phyloP scores from a whole-genome alignment of 2,797 vertebrate species.

The Paguma larvata region DNA sequence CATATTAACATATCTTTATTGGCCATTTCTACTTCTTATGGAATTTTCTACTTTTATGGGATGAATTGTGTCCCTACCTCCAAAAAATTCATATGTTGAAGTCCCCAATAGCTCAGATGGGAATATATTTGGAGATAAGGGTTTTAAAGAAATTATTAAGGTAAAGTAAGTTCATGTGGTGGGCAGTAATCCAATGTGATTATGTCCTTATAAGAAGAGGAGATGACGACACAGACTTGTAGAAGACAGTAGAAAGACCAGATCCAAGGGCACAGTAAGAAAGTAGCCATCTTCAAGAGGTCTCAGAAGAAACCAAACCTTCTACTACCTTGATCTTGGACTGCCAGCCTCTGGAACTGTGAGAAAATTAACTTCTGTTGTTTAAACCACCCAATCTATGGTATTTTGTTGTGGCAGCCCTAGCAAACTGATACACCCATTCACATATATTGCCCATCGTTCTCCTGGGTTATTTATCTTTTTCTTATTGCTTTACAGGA shows the following conservation, averaged over 20 bases:
- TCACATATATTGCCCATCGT: not conserved
- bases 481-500: not conserved
- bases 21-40: not conserved
- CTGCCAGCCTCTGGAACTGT: not conserved
- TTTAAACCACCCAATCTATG: not conserved
- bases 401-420: not conserved
- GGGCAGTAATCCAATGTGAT: not conserved
- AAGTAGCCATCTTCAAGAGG: not conserved
- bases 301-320: conserved; percentile 1
- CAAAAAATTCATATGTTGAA: not conserved
- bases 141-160: not conserved
- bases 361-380: conserved; percentile 17
- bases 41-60: not conserved
- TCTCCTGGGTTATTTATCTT: not conserved
- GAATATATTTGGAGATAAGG: not conserved
- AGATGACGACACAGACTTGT: not conserved
- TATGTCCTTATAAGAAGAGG: conserved; percentile 27
- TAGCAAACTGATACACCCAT: not conserved
- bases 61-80: not conserved
- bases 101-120: not conserved
- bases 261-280: not conserved
- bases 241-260: not conserved
- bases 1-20: not conserved
- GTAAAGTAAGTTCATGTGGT: conserved; percentile 22
- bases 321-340: conserved; percentile 12